A percentile compares a stretch with the other conserved stretches of the same genome.
These are phyloP conservation scores for Euschistus heros DNA, from an alignment of 1,140 invertebrate species.

Conservation along the genomic window DNA sequence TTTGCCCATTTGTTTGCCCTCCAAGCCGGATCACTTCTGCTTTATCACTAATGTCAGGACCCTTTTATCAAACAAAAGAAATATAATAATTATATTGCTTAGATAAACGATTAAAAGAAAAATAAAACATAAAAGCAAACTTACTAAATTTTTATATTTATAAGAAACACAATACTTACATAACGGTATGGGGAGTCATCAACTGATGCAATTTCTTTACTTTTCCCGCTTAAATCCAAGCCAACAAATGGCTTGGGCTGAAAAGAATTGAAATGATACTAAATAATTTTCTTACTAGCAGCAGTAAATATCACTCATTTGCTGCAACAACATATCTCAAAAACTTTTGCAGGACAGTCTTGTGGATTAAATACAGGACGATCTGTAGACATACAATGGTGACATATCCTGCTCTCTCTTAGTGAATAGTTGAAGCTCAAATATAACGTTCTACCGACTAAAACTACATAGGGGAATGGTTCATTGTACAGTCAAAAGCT, in stretches of 20 bases:
- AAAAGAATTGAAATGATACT: background rate
- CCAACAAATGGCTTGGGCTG: constrained; percentile 19
- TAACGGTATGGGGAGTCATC: constrained; percentile 33
- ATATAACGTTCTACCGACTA: too few species aligned
- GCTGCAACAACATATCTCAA: too few species aligned
- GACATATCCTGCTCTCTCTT: too few species aligned
- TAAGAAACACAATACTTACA: constrained; percentile 17
- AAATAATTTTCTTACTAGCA: background rate
- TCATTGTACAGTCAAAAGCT: too few species aligned
- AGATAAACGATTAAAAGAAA: background rate
- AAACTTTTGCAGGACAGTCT: too few species aligned
- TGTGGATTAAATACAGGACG: too few species aligned
- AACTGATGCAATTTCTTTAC: constrained; percentile 39
- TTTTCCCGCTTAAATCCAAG: constrained; percentile 34
- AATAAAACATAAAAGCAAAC: background rate
- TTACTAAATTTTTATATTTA: background rate
- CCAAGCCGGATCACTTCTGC: background rate
- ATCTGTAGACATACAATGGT: too few species aligned
- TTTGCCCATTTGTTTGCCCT: constrained; percentile 5
- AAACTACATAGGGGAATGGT: too few species aligned
- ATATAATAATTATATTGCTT: background rate
- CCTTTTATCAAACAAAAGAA: background rate
- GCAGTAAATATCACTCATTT: too few species aligned
- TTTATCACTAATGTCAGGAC: background rate
- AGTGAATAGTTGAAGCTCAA: too few species aligned